A percentile compares a stretch with the other conserved stretches of the same genome.
Evolutionary conservation across 1,140 invertebrate species (phyloP).

Genomic region (Paraescarpia echinospica): DNA sequence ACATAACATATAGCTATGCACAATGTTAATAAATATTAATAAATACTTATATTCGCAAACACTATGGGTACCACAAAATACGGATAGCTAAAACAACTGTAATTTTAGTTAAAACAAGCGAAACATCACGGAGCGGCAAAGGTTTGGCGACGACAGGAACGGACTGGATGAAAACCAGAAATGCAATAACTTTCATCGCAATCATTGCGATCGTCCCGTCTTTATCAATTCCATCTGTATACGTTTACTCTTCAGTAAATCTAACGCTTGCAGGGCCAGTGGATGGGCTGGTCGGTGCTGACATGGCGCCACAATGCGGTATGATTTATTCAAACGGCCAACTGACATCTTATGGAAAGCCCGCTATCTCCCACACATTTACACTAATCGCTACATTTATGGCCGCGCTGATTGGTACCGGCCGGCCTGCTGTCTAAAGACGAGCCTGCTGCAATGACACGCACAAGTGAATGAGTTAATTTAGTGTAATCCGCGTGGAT

Average conservation of each 20-base stretch:
- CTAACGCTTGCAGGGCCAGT: background rate
- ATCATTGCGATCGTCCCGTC: background rate
- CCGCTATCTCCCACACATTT: background rate
- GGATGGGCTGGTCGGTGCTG: background rate
- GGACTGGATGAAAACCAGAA: background rate
- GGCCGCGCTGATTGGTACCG: background rate
- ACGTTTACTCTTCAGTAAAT: background rate
- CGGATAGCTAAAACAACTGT: background rate
- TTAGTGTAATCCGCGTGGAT: background rate
- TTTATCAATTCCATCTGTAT: background rate
- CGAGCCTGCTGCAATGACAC: background rate
- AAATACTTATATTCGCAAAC: background rate
- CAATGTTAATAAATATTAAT: background rate
- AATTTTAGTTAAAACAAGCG: background rate
- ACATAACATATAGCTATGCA: no score
- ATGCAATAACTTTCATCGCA: background rate
- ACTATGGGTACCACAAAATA: background rate
- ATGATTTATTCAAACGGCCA: background rate
- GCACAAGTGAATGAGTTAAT: background rate
- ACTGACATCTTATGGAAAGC: background rate
- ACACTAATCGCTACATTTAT: constrained; percentile 1
- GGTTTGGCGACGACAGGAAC: background rate
- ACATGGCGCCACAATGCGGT: background rate
- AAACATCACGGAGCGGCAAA: background rate
- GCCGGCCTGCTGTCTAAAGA: background rate